phyloP scores from a whole-genome alignment of 2,113 vertebrate genomes.

The Trinectes maculatus region DNA sequence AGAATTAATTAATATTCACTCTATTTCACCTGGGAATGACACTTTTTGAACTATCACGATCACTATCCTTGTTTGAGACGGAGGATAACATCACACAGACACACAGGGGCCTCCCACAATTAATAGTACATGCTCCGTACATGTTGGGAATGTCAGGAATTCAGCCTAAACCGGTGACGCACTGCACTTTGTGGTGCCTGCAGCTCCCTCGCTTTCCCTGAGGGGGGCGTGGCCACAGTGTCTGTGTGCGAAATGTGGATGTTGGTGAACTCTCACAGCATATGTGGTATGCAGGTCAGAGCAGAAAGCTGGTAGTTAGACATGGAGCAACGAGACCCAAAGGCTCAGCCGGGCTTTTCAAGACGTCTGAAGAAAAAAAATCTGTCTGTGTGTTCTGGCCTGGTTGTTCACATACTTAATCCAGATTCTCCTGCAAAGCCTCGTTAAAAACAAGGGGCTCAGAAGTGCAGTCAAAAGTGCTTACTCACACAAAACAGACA shows the following conservation, averaged over 20 bases:
- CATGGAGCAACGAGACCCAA: conserved; percentile 46
- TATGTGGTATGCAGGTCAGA: conserved; percentile 75
- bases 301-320: conserved; percentile 59
- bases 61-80: conserved; percentile 14
- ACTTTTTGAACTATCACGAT: conserved; percentile 13
- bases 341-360: conserved; percentile 57
- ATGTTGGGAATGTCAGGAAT: conserved; percentile 80
- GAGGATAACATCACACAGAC: conserved; percentile 14
- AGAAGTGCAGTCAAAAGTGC: conserved; percentile 41
- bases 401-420: conserved; percentile 42
- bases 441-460: conserved; percentile 45
- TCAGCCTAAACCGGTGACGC: conserved; percentile 32
- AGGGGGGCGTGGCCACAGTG: conserved; percentile 37
- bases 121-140: conserved; percentile 65
- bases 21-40: not conserved
- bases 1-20: not conserved
- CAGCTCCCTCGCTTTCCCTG: conserved; percentile 43
- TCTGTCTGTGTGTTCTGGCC: conserved; percentile 40
- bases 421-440: conserved; percentile 32
- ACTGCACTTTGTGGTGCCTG: conserved; percentile 44
- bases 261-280: conserved; percentile 67
- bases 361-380: conserved; percentile 35
- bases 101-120: conserved; percentile 28
- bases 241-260: conserved; percentile 58
- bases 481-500: conserved; percentile 55